phyloP scores from a whole-genome alignment of 2,113 vertebrate species.

The Vulpes lagopus region DNA sequence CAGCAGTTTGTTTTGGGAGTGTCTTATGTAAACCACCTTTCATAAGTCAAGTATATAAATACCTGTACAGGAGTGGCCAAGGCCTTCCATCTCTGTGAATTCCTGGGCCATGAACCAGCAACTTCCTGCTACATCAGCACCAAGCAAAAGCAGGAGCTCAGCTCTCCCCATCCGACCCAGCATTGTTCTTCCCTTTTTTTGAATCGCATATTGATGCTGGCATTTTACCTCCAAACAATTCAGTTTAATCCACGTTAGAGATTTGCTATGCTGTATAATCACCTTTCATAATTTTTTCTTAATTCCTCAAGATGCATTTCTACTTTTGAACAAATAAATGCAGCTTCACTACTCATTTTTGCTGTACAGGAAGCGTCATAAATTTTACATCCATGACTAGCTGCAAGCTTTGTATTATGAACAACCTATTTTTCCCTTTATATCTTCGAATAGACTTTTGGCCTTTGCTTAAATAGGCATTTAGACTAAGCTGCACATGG shows the following conservation, averaged over 20 bases:
- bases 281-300: background rate
- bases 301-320: slow-evolving; percentile 51
- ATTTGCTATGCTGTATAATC: background rate
- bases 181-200: background rate
- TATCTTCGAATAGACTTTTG: slow-evolving; percentile 44
- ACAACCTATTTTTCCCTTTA: slow-evolving; percentile 29
- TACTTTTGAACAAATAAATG: slow-evolving; percentile 44
- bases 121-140: background rate
- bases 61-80: background rate
- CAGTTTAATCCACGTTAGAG: slow-evolving; percentile 1
- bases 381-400: slow-evolving; percentile 45
- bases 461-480: slow-evolving; percentile 64
- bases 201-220: background rate
- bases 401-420: slow-evolving; percentile 7
- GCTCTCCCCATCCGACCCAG: background rate
- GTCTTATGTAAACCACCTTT: background rate
- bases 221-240: background rate
- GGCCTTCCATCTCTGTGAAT: background rate
- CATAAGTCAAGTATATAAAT: background rate
- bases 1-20: background rate
- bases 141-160: background rate
- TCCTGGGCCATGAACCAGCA: background rate
- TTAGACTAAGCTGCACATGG: background rate
- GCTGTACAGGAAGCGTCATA: background rate
- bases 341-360: slow-evolving; percentile 39